Percentiles rank a stretch among this genome's conserved stretches.
phyloP scores from a whole-genome alignment of 2,888 invertebrate species.

The Hipparchia semele region DNA sequence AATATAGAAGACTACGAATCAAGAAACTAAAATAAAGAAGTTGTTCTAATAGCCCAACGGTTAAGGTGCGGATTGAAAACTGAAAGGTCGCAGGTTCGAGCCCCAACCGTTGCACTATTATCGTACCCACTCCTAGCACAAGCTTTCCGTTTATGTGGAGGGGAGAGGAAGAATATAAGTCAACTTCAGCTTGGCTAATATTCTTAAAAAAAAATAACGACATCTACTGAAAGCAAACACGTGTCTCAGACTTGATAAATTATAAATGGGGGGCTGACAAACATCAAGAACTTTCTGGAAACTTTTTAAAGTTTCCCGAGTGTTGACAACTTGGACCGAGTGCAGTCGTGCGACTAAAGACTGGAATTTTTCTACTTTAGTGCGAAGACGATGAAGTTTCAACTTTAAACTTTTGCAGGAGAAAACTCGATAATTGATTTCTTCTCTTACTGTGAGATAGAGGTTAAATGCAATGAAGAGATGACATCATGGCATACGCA shows the following conservation, averaged over 20 bases:
- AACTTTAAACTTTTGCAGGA: slow-evolving; percentile 7
- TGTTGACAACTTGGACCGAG: background rate
- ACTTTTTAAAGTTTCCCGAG: slow-evolving; percentile 1
- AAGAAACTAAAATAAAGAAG: too few relatives aligned
- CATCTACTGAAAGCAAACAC: background rate
- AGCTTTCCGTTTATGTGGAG: too few relatives aligned
- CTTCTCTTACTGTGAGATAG: background rate
- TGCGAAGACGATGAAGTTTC: slow-evolving; percentile 13
- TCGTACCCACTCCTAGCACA: too few relatives aligned
- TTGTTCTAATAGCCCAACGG: too few relatives aligned
- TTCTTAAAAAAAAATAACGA: too few relatives aligned
- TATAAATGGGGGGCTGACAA: background rate
- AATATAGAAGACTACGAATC: too few relatives aligned
- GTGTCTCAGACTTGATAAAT: background rate
- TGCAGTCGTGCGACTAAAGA: slow-evolving; percentile 4
- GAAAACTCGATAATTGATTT: slow-evolving; percentile 19
- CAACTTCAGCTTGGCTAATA: too few relatives aligned
- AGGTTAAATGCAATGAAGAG: background rate
- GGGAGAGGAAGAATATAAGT: too few relatives aligned
- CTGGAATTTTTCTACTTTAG: slow-evolving; percentile 1
- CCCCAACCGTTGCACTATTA: too few relatives aligned
- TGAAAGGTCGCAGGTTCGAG: too few relatives aligned
- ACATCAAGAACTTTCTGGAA: slow-evolving; percentile 1
- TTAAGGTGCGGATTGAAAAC: too few relatives aligned
- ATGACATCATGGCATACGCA: background rate